Percentiles rank a stretch among this genome's conserved stretches.
Conservation (phyloP, 2,113 vertebrate species). For the Melanotaenia duboulayi region DNA sequence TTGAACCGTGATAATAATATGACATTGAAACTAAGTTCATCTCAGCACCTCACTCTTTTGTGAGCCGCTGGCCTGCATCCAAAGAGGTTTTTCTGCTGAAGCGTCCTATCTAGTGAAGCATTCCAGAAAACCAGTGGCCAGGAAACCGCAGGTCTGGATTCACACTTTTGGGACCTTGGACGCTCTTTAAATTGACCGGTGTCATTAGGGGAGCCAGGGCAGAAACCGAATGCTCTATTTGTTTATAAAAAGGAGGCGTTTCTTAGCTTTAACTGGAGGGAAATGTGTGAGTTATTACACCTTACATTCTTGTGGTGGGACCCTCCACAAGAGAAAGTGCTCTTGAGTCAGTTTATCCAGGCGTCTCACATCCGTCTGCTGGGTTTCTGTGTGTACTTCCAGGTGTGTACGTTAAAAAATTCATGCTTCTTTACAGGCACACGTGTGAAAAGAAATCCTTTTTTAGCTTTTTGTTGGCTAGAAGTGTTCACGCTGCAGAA, state of each 20-base stretch:
- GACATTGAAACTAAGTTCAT: conserved; percentile 23
- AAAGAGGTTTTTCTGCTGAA: conserved; percentile 68
- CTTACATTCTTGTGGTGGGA: conserved; percentile 69
- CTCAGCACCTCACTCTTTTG: conserved; percentile 37
- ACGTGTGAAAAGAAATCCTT: background rate
- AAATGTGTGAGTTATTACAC: conserved; percentile 68
- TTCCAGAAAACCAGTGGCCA: conserved; percentile 66
- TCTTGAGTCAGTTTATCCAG: conserved; percentile 1
- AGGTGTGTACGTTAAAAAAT: conserved; percentile 11
- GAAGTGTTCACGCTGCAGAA: conserved; percentile 10
- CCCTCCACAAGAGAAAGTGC: conserved; percentile 51
- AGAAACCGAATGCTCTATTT: conserved; percentile 28
- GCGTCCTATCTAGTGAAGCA: conserved; percentile 66
- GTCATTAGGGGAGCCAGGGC: conserved; percentile 32
- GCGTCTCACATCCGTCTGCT: conserved; percentile 14
- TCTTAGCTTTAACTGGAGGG: conserved; percentile 35
- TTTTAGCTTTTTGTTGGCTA: conserved; percentile 53
- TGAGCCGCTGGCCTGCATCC: conserved; percentile 16
- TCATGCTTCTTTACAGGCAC: conserved; percentile 7
- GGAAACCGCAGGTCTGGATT: conserved; percentile 69
- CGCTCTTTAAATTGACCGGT: conserved; percentile 48
- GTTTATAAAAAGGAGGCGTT: conserved; percentile 63
- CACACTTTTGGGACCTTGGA: conserved; percentile 54
- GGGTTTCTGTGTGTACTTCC: conserved; percentile 31
- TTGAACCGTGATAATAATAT: background rate